Conservation (phyloP, 1,140 invertebrate genomes). For the Forficula auricularia region DNA sequence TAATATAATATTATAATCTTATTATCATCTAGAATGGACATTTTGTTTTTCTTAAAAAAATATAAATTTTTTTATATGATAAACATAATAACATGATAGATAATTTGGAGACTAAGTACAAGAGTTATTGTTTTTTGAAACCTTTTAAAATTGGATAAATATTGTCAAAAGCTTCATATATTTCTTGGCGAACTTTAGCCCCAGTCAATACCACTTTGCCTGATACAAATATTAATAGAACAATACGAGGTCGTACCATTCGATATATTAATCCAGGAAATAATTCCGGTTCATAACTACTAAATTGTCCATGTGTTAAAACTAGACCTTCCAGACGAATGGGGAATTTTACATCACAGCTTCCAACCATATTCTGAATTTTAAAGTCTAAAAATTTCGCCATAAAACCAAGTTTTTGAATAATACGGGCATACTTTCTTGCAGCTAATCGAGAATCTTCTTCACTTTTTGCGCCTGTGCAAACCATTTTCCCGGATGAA, state of each 20-base stretch:
- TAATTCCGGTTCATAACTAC: constrained; percentile 82
- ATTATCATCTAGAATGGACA: too few relatives aligned
- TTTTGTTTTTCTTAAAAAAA: too few relatives aligned
- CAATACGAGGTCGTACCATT: constrained; percentile 99
- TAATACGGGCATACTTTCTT: constrained; percentile 96
- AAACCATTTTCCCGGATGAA: constrained; percentile 99
- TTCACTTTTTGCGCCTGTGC: constrained; percentile 98
- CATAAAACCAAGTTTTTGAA: constrained; percentile 94
- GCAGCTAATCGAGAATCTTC: constrained; percentile 91
- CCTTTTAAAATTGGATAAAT: constrained; percentile 98
- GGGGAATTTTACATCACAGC: constrained; percentile 98
- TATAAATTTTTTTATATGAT: too few relatives aligned
- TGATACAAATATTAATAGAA: constrained; percentile 93
- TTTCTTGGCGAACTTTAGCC: constrained; percentile 93
- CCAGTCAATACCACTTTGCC: constrained; percentile 97
- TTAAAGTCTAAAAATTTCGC: constrained; percentile 99
- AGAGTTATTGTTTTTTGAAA: constrained; percentile 89
- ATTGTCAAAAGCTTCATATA: constrained; percentile 98
- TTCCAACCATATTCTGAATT: constrained; percentile 99
- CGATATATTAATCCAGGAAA: constrained; percentile 98
- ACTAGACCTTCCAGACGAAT: constrained; percentile 93
- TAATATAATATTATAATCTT: too few relatives aligned
- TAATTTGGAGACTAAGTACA: too few relatives aligned
- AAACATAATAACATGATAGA: too few relatives aligned
- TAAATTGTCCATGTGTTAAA: constrained; percentile 92